phyloP scores from a whole-genome alignment of 1,140 invertebrate genomes.

The Brachionus angularis region DNA sequence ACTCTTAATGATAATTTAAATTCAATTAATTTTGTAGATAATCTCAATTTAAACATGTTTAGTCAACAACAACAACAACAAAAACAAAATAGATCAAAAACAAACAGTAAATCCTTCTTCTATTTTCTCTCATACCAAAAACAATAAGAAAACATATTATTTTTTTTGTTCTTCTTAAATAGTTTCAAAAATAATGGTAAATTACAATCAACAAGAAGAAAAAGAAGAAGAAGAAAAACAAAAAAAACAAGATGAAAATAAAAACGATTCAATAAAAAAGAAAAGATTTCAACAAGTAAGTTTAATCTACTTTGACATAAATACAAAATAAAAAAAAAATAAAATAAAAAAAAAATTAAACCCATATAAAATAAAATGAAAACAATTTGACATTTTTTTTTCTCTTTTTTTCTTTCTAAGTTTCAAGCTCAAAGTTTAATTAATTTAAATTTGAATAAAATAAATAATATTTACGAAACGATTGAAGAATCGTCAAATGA shows the following conservation, averaged over 20 bases:
- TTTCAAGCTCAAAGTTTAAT: slow-evolving; percentile 41
- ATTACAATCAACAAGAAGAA: no score
- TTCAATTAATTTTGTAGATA: slow-evolving; percentile 26
- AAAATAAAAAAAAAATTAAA: no score
- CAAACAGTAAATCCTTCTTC: slow-evolving; percentile 1
- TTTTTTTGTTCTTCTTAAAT: background rate
- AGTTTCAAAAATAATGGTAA: background rate
- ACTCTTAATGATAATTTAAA: slow-evolving; percentile 18
- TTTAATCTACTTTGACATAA: background rate
- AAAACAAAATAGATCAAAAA: background rate
- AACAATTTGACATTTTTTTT: background rate
- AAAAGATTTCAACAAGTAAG: slow-evolving; percentile 28
- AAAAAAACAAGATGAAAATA: background rate
- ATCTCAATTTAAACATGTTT: slow-evolving; percentile 7
- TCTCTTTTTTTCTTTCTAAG: no score
- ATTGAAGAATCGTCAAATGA: no score
- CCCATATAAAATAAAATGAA: background rate
- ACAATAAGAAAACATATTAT: background rate
- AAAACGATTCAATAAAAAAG: background rate
- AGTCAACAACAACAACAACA: slow-evolving; percentile 13
- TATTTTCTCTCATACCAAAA: background rate
- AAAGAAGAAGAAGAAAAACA: background rate
- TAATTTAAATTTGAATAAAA: slow-evolving; percentile 17
- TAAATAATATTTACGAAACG: no score
- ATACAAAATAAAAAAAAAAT: no score